Conservation (phyloP, 2,797 vertebrate species). For the Halcyon smyrnensis region DNA sequence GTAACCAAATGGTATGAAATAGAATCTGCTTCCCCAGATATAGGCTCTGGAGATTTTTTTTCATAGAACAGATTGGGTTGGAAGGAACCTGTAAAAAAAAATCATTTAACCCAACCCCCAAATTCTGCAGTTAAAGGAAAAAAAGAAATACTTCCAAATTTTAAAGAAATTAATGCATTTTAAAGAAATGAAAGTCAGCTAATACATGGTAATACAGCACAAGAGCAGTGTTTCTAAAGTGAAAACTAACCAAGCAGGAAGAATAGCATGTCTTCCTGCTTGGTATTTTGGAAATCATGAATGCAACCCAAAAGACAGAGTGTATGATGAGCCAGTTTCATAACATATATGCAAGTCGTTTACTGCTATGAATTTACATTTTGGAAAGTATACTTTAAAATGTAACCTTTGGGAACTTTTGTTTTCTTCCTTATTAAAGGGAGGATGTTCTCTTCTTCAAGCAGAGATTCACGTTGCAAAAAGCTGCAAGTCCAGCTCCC, state of each 20-base stretch:
- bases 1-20: not conserved
- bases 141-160: not conserved
- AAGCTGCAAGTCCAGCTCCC: not conserved
- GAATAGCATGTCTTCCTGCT: not conserved
- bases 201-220: not conserved
- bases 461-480: not conserved
- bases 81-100: not conserved
- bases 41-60: not conserved
- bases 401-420: not conserved
- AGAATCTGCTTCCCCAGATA: not conserved
- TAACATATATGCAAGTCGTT: not conserved
- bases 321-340: not conserved
- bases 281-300: not conserved
- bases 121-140: not conserved
- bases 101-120: not conserved
- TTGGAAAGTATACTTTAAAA: not conserved
- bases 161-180: rapidly evolving
- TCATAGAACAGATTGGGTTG: not conserved
- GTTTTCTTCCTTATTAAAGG: not conserved
- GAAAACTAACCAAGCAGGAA: not conserved
- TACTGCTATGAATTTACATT: not conserved
- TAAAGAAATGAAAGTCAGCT: not conserved
- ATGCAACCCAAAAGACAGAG: not conserved
- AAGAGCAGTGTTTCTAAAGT: not conserved
- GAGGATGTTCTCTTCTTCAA: not conserved